phyloP scores from a whole-genome alignment of 2,888 invertebrate genomes.

The Caenorhabditis uteleia region DNA sequence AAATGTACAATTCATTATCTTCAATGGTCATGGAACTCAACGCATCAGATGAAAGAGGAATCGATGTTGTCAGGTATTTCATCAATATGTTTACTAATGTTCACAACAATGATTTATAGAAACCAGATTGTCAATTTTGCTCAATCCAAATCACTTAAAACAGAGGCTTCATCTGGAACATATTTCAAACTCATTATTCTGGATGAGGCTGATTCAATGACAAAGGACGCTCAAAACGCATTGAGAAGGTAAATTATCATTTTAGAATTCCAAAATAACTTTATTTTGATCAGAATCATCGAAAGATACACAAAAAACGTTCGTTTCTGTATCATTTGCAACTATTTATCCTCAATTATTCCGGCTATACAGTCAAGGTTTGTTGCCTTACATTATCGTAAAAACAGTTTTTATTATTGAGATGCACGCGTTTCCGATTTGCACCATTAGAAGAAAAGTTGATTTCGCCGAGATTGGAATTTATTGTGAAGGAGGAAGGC shows the following conservation, averaged over 20 bases:
- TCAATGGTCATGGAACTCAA: constrained; percentile 92
- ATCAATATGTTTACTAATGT: constrained; percentile 5
- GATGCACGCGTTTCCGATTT: constrained; percentile 64
- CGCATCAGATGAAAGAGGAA: constrained; percentile 95
- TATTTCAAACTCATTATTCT: constrained; percentile 86
- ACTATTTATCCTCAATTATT: constrained; percentile 96
- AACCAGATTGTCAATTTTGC: constrained; percentile 47
- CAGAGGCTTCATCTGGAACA: constrained; percentile 8
- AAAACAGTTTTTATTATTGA: constrained; percentile 26
- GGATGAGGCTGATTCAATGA: constrained; percentile 99
- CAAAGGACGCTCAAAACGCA: constrained; percentile 98
- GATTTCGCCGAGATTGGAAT: constrained; percentile 85
- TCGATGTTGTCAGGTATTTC: constrained; percentile 50
- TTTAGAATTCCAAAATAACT: background rate
- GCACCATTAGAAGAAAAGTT: constrained; percentile 76
- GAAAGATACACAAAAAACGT: constrained; percentile 99
- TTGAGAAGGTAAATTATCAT: constrained; percentile 81
- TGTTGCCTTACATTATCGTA: constrained; percentile 8
- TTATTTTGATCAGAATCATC: constrained; percentile 79
- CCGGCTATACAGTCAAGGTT: constrained; percentile 95
- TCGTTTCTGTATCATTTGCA: constrained; percentile 97
- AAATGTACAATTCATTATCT: constrained; percentile 88
- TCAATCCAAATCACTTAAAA: constrained; percentile 78
- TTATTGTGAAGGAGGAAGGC: constrained; percentile 74
- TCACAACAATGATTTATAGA: constrained; percentile 17